Base-by-base conservation (phyloP, 2,888 invertebrate genomes). In the Dioctria rufipes region DNA sequence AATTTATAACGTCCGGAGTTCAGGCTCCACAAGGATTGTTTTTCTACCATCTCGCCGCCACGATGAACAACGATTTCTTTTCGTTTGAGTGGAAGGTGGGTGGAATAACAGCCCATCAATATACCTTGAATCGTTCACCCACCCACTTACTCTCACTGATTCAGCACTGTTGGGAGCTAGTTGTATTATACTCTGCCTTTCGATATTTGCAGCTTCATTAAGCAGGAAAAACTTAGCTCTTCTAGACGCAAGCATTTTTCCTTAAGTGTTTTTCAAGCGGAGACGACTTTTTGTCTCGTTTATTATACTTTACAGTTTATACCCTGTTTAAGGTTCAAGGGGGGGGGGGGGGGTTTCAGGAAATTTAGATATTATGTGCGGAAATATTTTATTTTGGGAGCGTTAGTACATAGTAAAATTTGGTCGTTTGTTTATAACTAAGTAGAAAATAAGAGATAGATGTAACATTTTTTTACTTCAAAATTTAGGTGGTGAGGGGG, bases 181-280 rank as follows among this genome's bases (percentile, higher is more conserved):
- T 2, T 25, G 25, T 25, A 25, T 25, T 25, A 43, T 6, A n/a
- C n/a, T 54, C 43, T 25, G 37, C 54, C n/a, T 51, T 49, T 13
- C 73, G 40, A 60, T 75, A 75, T 75, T 75, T 75, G 43, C 58
- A 60, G 60, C 58, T 75, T 60, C 73, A 75, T 75, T 75, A 43
- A 75, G 43, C 73, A 75, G 13, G 25, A 46, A 51, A 51, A 51
- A 69, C 25, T 69, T 42, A 40, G 65, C 13, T 65, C 25, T 25
- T 25, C 11, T 54, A n/a, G 54, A 4, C n/a, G 54, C 54, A 69
- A 69, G 51, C 6, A 69, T 49, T 13, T 25, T 49, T 69, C 37
- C 51, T 37, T 39, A 49, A 69, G 49, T 69, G 49, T 69, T 54
- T 4, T 54, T 25, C 49, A 11, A 69, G 42, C 25, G 25, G 39